phyloP scores from a whole-genome alignment of 2,113 vertebrate genomes.

The Ia io region DNA sequence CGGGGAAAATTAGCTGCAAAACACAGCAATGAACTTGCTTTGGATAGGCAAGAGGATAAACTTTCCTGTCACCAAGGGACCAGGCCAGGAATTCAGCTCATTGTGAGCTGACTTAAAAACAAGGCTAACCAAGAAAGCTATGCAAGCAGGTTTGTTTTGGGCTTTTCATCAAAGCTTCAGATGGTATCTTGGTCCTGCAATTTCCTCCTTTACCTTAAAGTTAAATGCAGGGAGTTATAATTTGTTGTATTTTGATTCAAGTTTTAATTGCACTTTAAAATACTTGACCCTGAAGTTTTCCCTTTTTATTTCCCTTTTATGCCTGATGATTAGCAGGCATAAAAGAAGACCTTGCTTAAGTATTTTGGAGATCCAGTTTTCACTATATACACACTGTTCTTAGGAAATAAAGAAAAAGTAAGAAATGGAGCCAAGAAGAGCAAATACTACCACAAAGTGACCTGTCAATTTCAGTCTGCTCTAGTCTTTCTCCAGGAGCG shows the following conservation, averaged over 20 bases:
- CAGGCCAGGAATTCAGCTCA: not conserved
- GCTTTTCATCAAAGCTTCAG: not conserved
- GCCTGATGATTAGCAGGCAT: not conserved
- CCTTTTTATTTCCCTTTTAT: not conserved
- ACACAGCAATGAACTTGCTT: not conserved
- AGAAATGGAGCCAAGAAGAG: not conserved
- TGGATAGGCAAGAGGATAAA: not conserved
- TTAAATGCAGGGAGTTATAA: not conserved
- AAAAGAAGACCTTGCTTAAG: not conserved
- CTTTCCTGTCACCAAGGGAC: not conserved
- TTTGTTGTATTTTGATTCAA: constrained; percentile 9
- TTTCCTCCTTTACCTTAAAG: constrained; percentile 2
- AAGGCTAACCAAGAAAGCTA: not conserved
- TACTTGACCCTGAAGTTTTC: not conserved
- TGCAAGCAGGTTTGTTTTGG: not conserved
- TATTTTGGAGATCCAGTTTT: not conserved
- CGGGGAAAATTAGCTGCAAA: not conserved
- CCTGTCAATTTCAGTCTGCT: not conserved
- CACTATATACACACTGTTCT: not conserved
- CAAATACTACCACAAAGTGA: not conserved
- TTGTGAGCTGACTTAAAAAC: not conserved
- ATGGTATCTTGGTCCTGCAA: not conserved
- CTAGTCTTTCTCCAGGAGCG: not conserved
- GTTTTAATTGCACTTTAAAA: constrained; percentile 32
- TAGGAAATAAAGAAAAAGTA: not conserved